Conservation (phyloP, 2,888 invertebrate genomes). For the Pomacea canaliculata region DNA sequence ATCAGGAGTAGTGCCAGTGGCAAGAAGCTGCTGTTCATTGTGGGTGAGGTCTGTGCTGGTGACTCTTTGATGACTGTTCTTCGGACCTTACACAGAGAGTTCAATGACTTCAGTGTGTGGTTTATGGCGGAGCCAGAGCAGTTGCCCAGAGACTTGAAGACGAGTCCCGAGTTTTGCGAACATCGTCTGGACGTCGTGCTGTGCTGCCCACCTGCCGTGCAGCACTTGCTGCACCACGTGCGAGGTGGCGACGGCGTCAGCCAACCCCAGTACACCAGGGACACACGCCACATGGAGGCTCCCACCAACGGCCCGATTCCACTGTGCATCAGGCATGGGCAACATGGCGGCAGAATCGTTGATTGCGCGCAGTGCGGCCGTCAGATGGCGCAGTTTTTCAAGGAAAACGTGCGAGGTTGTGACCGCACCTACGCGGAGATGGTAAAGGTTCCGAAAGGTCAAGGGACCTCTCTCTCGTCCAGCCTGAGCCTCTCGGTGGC, state of each 20-base stretch:
- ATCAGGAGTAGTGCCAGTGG: background rate
- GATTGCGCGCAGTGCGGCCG: constrained; percentile 2
- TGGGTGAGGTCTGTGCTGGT: constrained; percentile 29
- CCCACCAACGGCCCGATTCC: constrained; percentile 14
- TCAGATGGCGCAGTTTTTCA: background rate
- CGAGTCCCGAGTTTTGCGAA: background rate
- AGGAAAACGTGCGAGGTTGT: no score
- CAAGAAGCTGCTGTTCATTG: constrained; percentile 22
- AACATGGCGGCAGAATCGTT: background rate
- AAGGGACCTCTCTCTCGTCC: no score
- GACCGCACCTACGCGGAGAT: no score
- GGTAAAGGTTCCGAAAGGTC: no score
- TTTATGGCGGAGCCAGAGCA: constrained; percentile 27
- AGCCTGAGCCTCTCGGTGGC: no score
- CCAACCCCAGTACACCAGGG: no score
- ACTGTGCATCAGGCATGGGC: constrained; percentile 1
- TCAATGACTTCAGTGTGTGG: constrained; percentile 23
- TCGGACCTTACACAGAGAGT: constrained; percentile 7
- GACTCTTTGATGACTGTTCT: constrained; percentile 22
- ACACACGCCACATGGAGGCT: background rate
- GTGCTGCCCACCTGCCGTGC: constrained; percentile 19
- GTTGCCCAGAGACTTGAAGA: background rate
- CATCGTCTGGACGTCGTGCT: constrained; percentile 1
- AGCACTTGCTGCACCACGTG: constrained; percentile 16
- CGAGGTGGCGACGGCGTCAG: background rate